Percentiles rank a stretch among this genome's conserved stretches.
These are phyloP conservation scores for Pachyseris speciosa DNA, from an alignment of 64 coral and sea anemone species.

Conservation along the genomic window DNA sequence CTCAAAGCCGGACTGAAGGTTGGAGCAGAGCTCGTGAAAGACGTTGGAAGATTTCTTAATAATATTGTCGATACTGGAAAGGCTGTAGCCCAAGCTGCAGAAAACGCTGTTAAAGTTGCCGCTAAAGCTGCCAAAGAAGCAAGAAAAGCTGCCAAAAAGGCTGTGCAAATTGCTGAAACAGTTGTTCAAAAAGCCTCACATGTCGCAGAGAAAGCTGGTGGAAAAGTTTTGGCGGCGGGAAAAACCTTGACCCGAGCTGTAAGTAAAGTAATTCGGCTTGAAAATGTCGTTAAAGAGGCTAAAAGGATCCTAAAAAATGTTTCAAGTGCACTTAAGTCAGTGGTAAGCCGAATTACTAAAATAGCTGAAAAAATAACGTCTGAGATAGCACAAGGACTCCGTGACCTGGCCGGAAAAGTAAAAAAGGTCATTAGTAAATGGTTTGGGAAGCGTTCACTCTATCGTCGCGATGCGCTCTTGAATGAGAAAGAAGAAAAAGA, in stretches of 20 bases:
- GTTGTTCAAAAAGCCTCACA: not conserved
- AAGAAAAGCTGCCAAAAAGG: slow-evolving; percentile 48
- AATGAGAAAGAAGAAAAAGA: not conserved
- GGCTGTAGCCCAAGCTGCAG: not conserved
- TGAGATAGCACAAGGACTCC: slow-evolving; percentile 66
- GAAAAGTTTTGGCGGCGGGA: slow-evolving; percentile 14
- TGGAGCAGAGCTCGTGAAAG: slow-evolving; percentile 21
- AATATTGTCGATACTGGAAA: slow-evolving; percentile 26
- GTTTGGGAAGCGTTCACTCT: slow-evolving; percentile 61
- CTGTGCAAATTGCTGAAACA: slow-evolving; percentile 22
- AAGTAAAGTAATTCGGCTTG: slow-evolving; percentile 34
- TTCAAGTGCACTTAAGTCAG: slow-evolving; percentile 10
- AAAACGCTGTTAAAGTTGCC: not conserved
- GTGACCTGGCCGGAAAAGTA: slow-evolving; percentile 48
- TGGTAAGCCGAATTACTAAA: not conserved
- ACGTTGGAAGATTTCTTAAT: slow-evolving; percentile 64
- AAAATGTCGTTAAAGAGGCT: slow-evolving; percentile 52
- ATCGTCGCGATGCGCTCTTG: slow-evolving; percentile 29
- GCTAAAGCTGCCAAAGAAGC: slow-evolving; percentile 30
- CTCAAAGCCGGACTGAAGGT: slow-evolving; percentile 38
- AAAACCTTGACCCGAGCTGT: slow-evolving; percentile 10
- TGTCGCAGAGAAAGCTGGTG: slow-evolving; percentile 1
- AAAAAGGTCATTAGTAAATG: slow-evolving; percentile 7
- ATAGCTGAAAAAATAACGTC: slow-evolving; percentile 40
- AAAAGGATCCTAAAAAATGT: slow-evolving; percentile 31